Conservation (phyloP, 2,797 vertebrate genomes). For the Gallinago solitaria region DNA sequence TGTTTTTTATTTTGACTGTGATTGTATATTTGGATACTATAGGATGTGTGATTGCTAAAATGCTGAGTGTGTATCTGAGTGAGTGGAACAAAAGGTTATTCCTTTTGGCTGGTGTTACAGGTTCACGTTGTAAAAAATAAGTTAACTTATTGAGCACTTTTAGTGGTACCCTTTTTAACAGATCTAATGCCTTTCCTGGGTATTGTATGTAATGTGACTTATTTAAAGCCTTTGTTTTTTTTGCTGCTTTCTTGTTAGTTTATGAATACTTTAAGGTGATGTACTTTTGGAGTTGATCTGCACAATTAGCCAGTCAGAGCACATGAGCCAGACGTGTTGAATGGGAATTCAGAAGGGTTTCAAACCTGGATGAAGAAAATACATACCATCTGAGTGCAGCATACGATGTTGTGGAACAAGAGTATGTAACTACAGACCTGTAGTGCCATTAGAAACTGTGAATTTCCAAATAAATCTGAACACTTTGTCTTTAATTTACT, state of each 20-base stretch:
- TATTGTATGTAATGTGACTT: constrained; percentile 88
- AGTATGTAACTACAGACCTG: constrained; percentile 90
- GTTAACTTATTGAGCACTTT: constrained; percentile 92
- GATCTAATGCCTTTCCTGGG: constrained; percentile 84
- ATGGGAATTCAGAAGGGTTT: constrained; percentile 44
- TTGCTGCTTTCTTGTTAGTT: constrained; percentile 79
- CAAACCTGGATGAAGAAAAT: constrained; percentile 59
- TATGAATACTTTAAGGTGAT: constrained; percentile 71
- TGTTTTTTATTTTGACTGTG: constrained; percentile 65
- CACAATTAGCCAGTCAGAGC: constrained; percentile 79
- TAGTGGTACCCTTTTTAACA: constrained; percentile 77
- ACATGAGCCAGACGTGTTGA: constrained; percentile 53
- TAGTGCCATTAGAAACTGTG: constrained; percentile 99
- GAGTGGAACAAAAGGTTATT: constrained; percentile 59
- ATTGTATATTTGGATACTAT: constrained; percentile 62
- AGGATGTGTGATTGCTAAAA: constrained; percentile 55
- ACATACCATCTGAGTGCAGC: constrained; percentile 76
- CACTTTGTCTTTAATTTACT: constrained; percentile 79
- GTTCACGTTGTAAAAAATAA: constrained; percentile 77
- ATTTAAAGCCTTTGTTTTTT: constrained; percentile 75
- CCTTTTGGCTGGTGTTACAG: constrained; percentile 64
- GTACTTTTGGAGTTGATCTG: constrained; percentile 70
- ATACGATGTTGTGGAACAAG: constrained; percentile 81
- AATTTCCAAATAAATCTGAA: constrained; percentile 99
- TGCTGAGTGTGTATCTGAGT: constrained; percentile 30